Conservation (phyloP, 2,888 invertebrate genomes). For the Tetropium fuscum region DNA sequence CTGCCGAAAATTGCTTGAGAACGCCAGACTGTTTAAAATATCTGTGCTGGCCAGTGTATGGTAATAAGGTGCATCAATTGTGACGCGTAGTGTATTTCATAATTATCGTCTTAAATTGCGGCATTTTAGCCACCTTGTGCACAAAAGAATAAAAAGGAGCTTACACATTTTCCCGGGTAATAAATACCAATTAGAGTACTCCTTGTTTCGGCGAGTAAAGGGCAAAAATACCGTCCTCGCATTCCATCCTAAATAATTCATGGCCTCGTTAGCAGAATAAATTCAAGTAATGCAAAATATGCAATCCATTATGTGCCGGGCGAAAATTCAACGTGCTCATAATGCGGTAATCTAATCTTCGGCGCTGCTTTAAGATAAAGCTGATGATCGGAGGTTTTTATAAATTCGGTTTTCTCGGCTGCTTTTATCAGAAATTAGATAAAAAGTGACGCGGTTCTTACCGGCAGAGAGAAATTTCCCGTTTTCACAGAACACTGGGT, state of each 20-base stretch:
- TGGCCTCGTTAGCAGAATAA: slow-evolving; percentile 14
- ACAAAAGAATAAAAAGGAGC: too few species aligned
- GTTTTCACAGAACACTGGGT: slow-evolving; percentile 1
- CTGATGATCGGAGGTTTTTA: slow-evolving; percentile 5
- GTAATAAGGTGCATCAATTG: too few species aligned
- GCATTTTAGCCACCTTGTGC: too few species aligned
- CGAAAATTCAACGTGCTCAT: background rate
- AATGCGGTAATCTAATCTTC: background rate
- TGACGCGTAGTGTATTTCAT: too few species aligned
- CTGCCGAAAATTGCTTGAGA: too few species aligned
- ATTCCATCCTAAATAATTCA: slow-evolving; percentile 13
- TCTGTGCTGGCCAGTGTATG: too few species aligned
- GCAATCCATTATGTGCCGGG: slow-evolving; percentile 1
- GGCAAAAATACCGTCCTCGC: slow-evolving; percentile 10
- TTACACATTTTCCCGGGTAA: slow-evolving; percentile 5
- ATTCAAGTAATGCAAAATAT: slow-evolving; percentile 12
- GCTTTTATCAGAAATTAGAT: slow-evolving; percentile 16
- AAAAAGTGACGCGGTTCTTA: background rate
- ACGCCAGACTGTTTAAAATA: too few species aligned
- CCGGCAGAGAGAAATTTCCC: background rate
- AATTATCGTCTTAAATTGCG: too few species aligned
- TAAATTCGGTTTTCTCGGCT: slow-evolving; percentile 5
- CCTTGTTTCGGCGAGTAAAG: slow-evolving; percentile 6
- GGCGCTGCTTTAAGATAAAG: slow-evolving; percentile 2
- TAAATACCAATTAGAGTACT: slow-evolving; percentile 19